phyloP scores from a whole-genome alignment of 2,113 vertebrate genomes.

The Oreotrochilus melanogaster region DNA sequence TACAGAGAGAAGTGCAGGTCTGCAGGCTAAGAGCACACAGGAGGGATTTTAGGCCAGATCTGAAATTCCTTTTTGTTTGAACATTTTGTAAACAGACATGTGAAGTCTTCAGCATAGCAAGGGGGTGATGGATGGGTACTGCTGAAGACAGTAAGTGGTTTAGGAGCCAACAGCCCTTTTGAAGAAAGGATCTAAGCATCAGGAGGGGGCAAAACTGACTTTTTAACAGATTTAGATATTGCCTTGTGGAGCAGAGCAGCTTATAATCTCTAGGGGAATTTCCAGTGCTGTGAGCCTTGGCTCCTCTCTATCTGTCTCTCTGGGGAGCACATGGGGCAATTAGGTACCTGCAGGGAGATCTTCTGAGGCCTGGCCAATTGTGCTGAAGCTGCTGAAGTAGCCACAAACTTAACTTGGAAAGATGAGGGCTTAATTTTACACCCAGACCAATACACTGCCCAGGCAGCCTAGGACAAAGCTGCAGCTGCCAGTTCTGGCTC shows the following conservation, averaged over 20 bases:
- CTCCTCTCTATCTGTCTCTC: neutral
- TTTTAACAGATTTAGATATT: neutral
- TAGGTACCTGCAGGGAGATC: neutral
- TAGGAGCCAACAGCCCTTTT: neutral
- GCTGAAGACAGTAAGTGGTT: neutral
- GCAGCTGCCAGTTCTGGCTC: neutral
- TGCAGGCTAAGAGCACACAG: neutral
- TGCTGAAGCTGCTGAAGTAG: neutral
- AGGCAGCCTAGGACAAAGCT: neutral
- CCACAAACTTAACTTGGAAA: neutral
- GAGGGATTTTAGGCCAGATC: constrained; percentile 21
- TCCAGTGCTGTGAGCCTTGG: neutral
- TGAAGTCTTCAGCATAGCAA: neutral
- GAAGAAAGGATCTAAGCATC: constrained; percentile 20
- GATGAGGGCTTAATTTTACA: neutral
- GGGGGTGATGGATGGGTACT: constrained; percentile 17
- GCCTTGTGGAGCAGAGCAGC: neutral
- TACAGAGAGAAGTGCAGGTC: neutral
- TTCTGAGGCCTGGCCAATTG: neutral
- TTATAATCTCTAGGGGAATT: neutral
- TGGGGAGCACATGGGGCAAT: neutral
- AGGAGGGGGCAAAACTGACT: neutral
- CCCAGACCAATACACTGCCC: rapidly evolving
- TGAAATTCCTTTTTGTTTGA: constrained; percentile 44
- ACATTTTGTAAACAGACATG: constrained; percentile 47